Evolutionary conservation across 2,888 invertebrate species (phyloP).

Genomic region (Rhaphigaster nebulosa): DNA sequence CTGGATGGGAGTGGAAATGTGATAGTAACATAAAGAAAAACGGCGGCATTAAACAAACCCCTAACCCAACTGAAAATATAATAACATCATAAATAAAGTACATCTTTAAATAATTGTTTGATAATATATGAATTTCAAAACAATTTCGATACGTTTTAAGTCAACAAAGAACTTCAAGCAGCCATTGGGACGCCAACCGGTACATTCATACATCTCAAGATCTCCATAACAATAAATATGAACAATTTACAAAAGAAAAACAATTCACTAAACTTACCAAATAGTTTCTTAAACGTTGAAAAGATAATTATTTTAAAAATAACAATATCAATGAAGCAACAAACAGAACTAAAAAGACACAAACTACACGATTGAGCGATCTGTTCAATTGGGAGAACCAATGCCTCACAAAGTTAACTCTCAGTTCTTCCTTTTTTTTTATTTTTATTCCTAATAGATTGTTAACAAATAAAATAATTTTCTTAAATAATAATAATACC

Average conservation of each 20-base stretch:
- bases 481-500: not conserved
- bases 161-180: not conserved
- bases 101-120: no score
- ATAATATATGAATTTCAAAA: not conserved
- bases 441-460: not conserved
- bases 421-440: not conserved
- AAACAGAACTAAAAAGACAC: not conserved
- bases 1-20: no score
- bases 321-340: not conserved
- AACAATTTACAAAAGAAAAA: not conserved
- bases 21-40: no score
- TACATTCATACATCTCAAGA: not conserved
- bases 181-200: constrained; percentile 8
- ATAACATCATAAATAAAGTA: not conserved
- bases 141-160: not conserved
- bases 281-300: not conserved
- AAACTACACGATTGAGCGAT: not conserved
- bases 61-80: not conserved
- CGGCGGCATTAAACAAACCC: no score
- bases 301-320: not conserved
- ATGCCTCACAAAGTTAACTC: not conserved
- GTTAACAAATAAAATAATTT: not conserved
- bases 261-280: not conserved
- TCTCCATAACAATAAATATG: not conserved
- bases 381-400: not conserved